A percentile compares a stretch with the other conserved stretches of the same genome.
These are phyloP conservation scores for Oxycera nigricornis DNA, from an alignment of 2,888 invertebrate species.

Conservation along the genomic window DNA sequence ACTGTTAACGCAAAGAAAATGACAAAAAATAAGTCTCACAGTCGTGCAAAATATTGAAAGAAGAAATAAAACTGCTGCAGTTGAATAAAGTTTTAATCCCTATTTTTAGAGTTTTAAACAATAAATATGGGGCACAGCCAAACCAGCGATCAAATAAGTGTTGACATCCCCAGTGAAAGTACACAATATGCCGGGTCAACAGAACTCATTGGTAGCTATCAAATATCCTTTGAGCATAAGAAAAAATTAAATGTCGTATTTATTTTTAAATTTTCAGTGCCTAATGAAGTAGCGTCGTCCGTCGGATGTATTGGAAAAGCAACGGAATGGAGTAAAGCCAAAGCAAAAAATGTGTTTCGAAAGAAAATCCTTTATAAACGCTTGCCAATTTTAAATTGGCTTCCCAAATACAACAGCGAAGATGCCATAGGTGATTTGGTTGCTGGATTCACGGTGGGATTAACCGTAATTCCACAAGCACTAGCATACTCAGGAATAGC, in stretches of 20 bases:
- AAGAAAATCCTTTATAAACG: slow-evolving; percentile 76
- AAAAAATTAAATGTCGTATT: too few species aligned
- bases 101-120: not conserved
- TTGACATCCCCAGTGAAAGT: slow-evolving; percentile 15
- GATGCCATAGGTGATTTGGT: slow-evolving; percentile 86
- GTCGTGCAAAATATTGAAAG: not conserved
- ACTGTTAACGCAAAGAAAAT: too few species aligned
- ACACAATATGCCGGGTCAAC: slow-evolving; percentile 27
- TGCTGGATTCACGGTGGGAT: slow-evolving; percentile 89
- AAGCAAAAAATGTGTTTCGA: slow-evolving; percentile 67
- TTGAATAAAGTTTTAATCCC: not conserved
- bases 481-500: slow-evolving; percentile 83
- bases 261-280: slow-evolving; percentile 60
- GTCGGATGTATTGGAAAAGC: slow-evolving; percentile 52
- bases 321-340: slow-evolving; percentile 53
- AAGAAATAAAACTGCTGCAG: not conserved
- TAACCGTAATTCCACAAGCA: slow-evolving; percentile 93
- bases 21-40: not conserved
- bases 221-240: too few species aligned
- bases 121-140: slow-evolving; percentile 9
- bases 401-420: slow-evolving; percentile 74
- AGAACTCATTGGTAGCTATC: slow-evolving; percentile 18
- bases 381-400: slow-evolving; percentile 78
- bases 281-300: slow-evolving; percentile 59
- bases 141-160: not conserved